phyloP scores from a whole-genome alignment of 2,113 vertebrate genomes.

The Gobius niger region DNA sequence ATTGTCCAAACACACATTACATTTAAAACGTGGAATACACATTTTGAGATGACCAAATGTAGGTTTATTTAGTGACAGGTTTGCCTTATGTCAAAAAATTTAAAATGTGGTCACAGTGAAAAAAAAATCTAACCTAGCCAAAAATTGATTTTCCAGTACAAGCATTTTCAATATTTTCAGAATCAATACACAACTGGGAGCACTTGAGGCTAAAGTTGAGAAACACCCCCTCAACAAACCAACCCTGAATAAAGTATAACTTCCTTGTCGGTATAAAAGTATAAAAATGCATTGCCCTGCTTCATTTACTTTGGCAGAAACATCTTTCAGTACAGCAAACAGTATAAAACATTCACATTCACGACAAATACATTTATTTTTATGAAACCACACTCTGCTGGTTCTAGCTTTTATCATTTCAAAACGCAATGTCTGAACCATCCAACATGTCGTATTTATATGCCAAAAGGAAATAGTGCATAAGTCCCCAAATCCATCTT shows the following conservation, averaged over 20 bases:
- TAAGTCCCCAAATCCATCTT: conserved; percentile 64
- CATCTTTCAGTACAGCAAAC: not conserved
- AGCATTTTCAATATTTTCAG: too few species aligned
- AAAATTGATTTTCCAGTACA: too few species aligned
- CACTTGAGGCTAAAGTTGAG: too few species aligned
- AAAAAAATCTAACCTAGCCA: too few species aligned
- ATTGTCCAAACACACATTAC: too few species aligned
- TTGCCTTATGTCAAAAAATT: too few species aligned
- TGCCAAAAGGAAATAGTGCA: conserved; percentile 33
- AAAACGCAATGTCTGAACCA: conserved; percentile 45
- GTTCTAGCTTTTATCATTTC: conserved; percentile 38
- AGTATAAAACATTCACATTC: not conserved
- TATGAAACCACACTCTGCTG: conserved; percentile 9
- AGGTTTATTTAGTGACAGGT: too few species aligned
- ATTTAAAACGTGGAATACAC: too few species aligned
- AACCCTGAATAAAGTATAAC: not conserved
- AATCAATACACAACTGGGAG: too few species aligned
- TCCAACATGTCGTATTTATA: conserved; percentile 24
- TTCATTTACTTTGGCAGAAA: not conserved
- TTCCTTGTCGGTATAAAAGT: not conserved
- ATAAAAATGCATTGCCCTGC: not conserved
- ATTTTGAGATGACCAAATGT: too few species aligned
- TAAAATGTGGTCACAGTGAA: too few species aligned
- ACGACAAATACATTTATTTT: not conserved
- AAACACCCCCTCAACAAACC: not conserved